A percentile compares a stretch with the other conserved stretches of the same genome.
Evolutionary conservation across 1,140 invertebrate species (phyloP).

Genomic region (Diuraphis noxia): DNA sequence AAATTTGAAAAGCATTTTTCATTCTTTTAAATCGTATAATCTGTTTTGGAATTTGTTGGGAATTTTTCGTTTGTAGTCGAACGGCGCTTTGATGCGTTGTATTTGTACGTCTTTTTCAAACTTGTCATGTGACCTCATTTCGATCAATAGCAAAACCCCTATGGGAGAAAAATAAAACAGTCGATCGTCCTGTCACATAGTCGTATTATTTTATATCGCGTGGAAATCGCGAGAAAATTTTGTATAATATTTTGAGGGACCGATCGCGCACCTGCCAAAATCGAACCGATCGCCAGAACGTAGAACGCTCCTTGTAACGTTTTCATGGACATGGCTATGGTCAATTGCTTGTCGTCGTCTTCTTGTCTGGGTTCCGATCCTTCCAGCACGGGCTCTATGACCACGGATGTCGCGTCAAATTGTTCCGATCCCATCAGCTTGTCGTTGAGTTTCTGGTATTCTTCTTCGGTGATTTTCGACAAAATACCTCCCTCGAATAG

Average conservation of each 20-base stretch:
- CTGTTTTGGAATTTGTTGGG: neutral
- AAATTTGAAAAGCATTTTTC: neutral
- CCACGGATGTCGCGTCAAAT: neutral
- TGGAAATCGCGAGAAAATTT: neutral
- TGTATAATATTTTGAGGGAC: neutral
- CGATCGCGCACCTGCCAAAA: conserved; percentile 55
- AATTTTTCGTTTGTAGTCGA: neutral
- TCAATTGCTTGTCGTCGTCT: conserved; percentile 55
- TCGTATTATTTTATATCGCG: neutral
- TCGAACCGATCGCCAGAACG: conserved; percentile 66
- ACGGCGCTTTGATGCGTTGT: neutral
- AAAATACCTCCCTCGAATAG: conserved; percentile 73
- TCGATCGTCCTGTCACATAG: neutral
- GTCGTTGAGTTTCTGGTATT: conserved; percentile 69
- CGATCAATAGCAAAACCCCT: conserved; percentile 17
- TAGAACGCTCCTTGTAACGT: conserved; percentile 72
- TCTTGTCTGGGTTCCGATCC: conserved; percentile 57
- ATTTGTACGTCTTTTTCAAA: neutral
- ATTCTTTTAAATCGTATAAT: conserved; percentile 21
- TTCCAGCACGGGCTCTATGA: conserved; percentile 53
- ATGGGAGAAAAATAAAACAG: neutral
- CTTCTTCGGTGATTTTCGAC: conserved; percentile 71
- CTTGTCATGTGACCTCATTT: conserved; percentile 14
- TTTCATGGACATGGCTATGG: conserved; percentile 67
- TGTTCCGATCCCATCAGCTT: conserved; percentile 26